Base-by-base conservation (phyloP, 2,888 invertebrate genomes). In the Caprella mutica region DNA sequence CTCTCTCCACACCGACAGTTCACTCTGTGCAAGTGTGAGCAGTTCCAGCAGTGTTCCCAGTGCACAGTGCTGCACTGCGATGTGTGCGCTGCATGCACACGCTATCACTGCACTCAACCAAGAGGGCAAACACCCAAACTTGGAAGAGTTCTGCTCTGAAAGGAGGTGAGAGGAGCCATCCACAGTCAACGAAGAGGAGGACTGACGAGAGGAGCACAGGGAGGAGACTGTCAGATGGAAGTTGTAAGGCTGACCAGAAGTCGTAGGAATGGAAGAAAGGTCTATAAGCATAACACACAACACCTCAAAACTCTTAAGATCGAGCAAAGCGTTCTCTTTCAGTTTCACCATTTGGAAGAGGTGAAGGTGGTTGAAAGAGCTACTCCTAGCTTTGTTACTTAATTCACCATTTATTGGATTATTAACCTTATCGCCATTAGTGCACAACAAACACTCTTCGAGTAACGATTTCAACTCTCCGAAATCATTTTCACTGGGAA, bases 11-110 rank as follows among this genome's bases (percentile, higher is more conserved):
- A 60, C 60, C 6, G 64, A 64, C 14, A 64, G 55, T 24, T 72
- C 70, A 69, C 76, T 78, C 67, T 78, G 79, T 1, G 79, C 76
- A 38, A 82, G 69, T n/a, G 76, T 74, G 56, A 85, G 80, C 27
- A 86, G 75, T 70, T 87, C 86, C 65, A 87, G 75, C 42, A 86
- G 73, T 1, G 86, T 83, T 3, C 81, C 79, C 59, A 86, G 81
- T 2, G 84, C 81, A 0, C 79, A 77, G 50, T 84, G 69, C 65
- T 72, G 72, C 23, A 74, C 67, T 14, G 30, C 48, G 17, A 24
- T 29, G 29, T 69, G 66, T 58, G 72, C 43, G 27, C 57, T 56
- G 17, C 52, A 52, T 39, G 58, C 53, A 50, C 64, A 64, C 3
- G 21, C 72, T 70, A 58, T 43, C 55, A 59, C 57, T 39, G 42